These are phyloP conservation scores for Chloroceryle inda DNA, from an alignment of 2,797 vertebrate genomes.

Conservation along the genomic window DNA sequence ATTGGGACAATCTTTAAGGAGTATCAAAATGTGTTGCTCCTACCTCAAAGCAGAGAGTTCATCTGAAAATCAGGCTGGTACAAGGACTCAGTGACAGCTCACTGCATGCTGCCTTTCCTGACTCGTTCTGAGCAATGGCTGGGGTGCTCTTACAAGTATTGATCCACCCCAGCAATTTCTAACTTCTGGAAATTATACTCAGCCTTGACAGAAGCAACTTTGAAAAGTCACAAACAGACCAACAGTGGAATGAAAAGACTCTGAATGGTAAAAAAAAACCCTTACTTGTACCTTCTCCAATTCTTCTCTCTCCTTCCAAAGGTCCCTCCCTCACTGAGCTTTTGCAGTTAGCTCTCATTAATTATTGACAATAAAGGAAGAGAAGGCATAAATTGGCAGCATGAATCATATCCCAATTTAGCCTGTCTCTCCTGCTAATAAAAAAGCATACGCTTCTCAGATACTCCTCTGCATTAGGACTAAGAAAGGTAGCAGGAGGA, in stretches of 20 bases:
- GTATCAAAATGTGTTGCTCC: not conserved
- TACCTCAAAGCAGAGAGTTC: not conserved
- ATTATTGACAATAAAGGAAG: constrained; percentile 46
- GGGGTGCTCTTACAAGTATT: not conserved
- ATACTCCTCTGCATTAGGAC: not conserved
- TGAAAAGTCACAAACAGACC: not conserved
- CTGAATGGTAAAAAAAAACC: not conserved
- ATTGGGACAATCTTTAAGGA: not conserved
- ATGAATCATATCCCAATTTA: constrained; percentile 59
- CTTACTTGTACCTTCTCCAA: not conserved
- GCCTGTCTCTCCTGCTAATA: constrained; percentile 32
- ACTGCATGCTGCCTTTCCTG: not conserved
- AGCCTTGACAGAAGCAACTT: not conserved
- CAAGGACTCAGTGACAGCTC: not conserved
- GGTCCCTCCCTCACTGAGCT: not conserved
- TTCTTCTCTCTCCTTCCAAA: constrained; percentile 12
- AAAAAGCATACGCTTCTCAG: not conserved
- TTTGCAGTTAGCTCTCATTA: constrained; percentile 53
- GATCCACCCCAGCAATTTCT: not conserved
- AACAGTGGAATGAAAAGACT: not conserved
- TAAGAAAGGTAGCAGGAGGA: not conserved
- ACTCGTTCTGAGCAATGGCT: not conserved
- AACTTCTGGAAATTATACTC: not conserved
- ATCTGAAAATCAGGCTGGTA: fast-evolving
- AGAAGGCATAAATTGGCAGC: constrained; percentile 43